Conservation (phyloP, 2,888 invertebrate genomes). For the Gnatocerus cornutus region DNA sequence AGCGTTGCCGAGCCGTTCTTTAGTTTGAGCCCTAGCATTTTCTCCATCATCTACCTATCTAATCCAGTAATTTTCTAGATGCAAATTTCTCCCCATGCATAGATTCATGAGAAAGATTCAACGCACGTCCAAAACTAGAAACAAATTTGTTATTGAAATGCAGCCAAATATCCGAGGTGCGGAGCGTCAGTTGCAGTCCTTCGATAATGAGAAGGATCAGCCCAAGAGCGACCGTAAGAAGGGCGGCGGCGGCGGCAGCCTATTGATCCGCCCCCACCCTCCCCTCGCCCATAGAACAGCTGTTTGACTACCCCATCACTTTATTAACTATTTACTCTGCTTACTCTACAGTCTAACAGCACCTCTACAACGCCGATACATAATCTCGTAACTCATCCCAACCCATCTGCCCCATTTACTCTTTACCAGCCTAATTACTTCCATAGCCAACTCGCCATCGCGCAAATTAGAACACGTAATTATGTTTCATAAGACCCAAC, state of each 20-base stretch:
- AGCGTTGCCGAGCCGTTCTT: constrained; percentile 9
- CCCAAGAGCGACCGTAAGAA: constrained; percentile 35
- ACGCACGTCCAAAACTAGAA: constrained; percentile 25
- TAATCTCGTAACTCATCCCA: constrained; percentile 45
- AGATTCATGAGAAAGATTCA: constrained; percentile 33
- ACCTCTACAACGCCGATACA: constrained; percentile 42
- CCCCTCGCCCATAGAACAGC: constrained; percentile 51
- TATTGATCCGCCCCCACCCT: constrained; percentile 56
- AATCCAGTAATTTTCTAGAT: constrained; percentile 26
- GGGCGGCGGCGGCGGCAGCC: constrained; percentile 47
- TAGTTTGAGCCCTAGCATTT: constrained; percentile 12
- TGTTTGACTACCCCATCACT: constrained; percentile 48
- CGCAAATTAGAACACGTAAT: constrained; percentile 45
- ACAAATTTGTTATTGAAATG: constrained; percentile 43
- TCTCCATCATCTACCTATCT: constrained; percentile 12
- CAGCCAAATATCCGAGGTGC: constrained; percentile 26
- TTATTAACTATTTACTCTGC: constrained; percentile 50
- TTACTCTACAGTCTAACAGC: constrained; percentile 44
- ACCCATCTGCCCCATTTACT: constrained; percentile 45
- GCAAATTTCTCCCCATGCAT: constrained; percentile 32
- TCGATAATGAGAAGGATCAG: constrained; percentile 36
- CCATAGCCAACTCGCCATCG: constrained; percentile 42
- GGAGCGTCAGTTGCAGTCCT: constrained; percentile 38
- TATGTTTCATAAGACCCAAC: constrained; percentile 39
- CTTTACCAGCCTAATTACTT: constrained; percentile 46